Evolutionary conservation across 2,113 vertebrate genomes (phyloP).

Genomic region (Seriola rivoliana): DNA sequence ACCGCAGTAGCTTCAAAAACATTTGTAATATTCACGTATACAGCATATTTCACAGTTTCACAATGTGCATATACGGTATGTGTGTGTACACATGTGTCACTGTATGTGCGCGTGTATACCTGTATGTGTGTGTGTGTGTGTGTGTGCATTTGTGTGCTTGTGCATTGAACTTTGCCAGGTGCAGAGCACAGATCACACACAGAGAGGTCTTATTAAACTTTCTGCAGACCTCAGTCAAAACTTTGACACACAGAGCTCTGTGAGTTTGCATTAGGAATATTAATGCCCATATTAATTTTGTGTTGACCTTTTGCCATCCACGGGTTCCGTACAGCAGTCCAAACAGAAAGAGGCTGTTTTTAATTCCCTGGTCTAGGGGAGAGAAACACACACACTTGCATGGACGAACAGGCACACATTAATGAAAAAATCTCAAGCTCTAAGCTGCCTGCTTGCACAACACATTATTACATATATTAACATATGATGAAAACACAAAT

Average conservation of each 20-base stretch:
- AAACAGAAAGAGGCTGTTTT: constrained; percentile 79
- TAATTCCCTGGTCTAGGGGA: constrained; percentile 67
- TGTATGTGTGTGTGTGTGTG: not conserved
- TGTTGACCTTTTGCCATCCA: constrained; percentile 84
- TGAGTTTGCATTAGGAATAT: constrained; percentile 84
- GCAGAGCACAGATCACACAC: constrained; percentile 60
- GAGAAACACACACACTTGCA: constrained; percentile 59
- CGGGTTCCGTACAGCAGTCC: constrained; percentile 71
- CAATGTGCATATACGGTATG: constrained; percentile 13
- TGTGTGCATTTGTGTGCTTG: constrained; percentile 10
- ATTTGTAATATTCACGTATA: constrained; percentile 56
- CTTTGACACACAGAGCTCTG: constrained; percentile 64
- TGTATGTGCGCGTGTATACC: not conserved
- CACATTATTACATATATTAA: not conserved
- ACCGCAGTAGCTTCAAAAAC: constrained; percentile 60
- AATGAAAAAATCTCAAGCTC: constrained; percentile 23
- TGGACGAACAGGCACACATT: constrained; percentile 29
- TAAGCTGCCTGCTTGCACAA: constrained; percentile 7
- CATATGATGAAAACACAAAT: constrained; percentile 23
- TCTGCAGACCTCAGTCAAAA: constrained; percentile 77
- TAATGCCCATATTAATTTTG: constrained; percentile 85
- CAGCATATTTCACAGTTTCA: constrained; percentile 38
- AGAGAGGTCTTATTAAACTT: constrained; percentile 78
- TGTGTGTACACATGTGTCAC: not conserved
- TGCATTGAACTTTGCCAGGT: constrained; percentile 66